Base-by-base conservation (phyloP, 2,113 vertebrate species). In the Eublepharis macularius region DNA sequence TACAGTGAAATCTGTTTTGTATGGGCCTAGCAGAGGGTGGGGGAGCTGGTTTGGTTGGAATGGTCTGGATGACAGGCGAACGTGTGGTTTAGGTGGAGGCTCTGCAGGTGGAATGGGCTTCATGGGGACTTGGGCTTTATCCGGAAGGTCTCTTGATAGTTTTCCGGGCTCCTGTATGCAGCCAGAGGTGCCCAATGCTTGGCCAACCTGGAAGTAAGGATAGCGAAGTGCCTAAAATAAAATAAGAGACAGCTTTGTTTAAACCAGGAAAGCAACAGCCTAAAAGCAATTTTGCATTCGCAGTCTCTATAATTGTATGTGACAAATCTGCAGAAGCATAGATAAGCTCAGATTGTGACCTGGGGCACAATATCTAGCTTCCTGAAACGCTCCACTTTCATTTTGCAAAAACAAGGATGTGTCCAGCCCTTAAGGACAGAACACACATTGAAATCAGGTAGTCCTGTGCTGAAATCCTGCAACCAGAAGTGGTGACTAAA, bases 201-300 rank as follows among this genome's bases (percentile, higher is more conserved):
- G 97, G 57, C 98, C 98, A 88, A 98, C 95, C 4, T 97, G 97
- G 94, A 98, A 99, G 91, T 98, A 99, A 0, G 97, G 95, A 87
- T 98, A 98, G 57, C 98, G 96, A 91, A 98, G 97, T 13, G 98
- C 97, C 98, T 99, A 91, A 77, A 95, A 94, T 4, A 87, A 49
- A 96, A 88, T 63, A 9, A 0, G 32, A 65, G 16, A 82, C 6
- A 6, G 47, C n/a, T 88, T 16, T 41, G 87, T 66, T 34, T 66
- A 74, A 89, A 69, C 2, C 29, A 41, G 68, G 49, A 54, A 89
- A 89, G 81, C 0, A 2, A 1, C 26, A 29, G 26, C 60, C 60
- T 63, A 26, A 63, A 63, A 26, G 29, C 26, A 17, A 16, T 1
- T 2, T 9, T 11, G 47, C n/a, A 45, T 79, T 79, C 45, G 34